Evolutionary conservation across 2,888 invertebrate genomes (phyloP).

Genomic region (Candidula unifasciata): DNA sequence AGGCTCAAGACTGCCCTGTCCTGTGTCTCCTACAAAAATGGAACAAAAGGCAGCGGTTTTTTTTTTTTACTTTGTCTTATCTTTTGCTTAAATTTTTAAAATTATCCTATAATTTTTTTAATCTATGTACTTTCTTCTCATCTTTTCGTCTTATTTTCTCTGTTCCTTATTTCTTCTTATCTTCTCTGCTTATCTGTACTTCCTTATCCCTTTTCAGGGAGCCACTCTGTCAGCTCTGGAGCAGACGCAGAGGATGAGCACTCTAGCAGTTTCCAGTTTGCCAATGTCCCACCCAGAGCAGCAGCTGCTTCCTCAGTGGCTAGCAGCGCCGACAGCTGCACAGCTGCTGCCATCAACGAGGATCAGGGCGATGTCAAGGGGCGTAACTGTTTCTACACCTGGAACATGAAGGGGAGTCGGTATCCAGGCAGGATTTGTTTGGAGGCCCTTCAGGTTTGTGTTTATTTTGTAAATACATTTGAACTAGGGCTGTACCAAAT

Average conservation of each 20-base stretch:
- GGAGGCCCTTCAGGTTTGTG: slow-evolving; percentile 51
- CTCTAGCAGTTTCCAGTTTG: slow-evolving; percentile 71
- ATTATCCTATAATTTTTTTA: too few species aligned
- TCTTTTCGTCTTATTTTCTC: too few species aligned
- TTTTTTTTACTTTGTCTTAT: too few species aligned
- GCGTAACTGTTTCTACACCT: slow-evolving; percentile 16
- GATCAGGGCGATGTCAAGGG: neutral
- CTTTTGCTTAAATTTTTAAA: too few species aligned
- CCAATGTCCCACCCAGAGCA: slow-evolving; percentile 15
- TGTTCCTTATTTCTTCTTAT: too few species aligned
- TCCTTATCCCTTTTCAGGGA: slow-evolving; percentile 38
- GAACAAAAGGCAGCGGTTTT: too few species aligned
- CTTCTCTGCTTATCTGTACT: too few species aligned
- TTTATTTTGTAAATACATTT: neutral
- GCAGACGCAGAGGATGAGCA: slow-evolving; percentile 69
- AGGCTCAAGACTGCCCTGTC: too few species aligned
- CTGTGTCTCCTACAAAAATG: too few species aligned
- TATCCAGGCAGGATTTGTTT: slow-evolving; percentile 53
- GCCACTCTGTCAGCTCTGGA: slow-evolving; percentile 55
- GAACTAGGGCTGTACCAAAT: too few species aligned
- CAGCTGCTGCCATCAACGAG: neutral
- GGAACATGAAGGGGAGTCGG: slow-evolving; percentile 50
- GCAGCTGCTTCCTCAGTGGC: neutral
- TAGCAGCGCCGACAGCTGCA: neutral
- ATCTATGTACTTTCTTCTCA: too few species aligned